Conservation (phyloP, 2,797 vertebrate species). For the Vipera latastei region DNA sequence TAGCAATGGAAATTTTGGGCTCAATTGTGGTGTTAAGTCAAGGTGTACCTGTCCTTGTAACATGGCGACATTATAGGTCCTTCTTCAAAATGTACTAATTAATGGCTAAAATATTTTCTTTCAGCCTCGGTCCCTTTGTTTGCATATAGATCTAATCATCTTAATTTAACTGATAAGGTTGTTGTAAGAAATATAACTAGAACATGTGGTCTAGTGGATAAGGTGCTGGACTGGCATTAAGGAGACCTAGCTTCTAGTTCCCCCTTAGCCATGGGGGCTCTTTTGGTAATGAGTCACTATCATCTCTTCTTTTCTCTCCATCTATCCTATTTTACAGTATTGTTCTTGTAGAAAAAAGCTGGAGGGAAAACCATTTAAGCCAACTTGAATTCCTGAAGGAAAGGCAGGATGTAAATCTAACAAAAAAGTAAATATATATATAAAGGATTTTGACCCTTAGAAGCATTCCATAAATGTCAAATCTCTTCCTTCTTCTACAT, state of each 20-base stretch:
- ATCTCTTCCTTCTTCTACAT: not conserved
- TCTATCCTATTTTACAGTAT: not conserved
- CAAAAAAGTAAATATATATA: not conserved
- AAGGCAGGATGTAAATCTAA: not conserved
- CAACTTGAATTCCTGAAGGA: not conserved
- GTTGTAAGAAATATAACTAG: not conserved
- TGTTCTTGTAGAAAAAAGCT: not conserved
- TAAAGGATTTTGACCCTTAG: not conserved
- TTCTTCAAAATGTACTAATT: not conserved
- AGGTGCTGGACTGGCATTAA: not conserved
- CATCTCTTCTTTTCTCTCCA: not conserved
- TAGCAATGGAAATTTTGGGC: not conserved
- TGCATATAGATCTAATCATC: not conserved
- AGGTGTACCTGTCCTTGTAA: not conserved
- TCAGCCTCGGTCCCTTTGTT: not conserved
- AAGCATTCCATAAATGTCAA: not conserved
- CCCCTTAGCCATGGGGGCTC: not conserved
- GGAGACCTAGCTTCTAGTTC: not conserved
- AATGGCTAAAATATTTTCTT: not conserved
- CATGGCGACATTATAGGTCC: not conserved
- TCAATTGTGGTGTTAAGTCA: not conserved
- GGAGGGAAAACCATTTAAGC: not conserved
- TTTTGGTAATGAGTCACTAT: not conserved
- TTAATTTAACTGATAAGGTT: not conserved
- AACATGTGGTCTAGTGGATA: not conserved